phyloP scores from a whole-genome alignment of 2,888 invertebrate species.

The Mythimna vitellina region DNA sequence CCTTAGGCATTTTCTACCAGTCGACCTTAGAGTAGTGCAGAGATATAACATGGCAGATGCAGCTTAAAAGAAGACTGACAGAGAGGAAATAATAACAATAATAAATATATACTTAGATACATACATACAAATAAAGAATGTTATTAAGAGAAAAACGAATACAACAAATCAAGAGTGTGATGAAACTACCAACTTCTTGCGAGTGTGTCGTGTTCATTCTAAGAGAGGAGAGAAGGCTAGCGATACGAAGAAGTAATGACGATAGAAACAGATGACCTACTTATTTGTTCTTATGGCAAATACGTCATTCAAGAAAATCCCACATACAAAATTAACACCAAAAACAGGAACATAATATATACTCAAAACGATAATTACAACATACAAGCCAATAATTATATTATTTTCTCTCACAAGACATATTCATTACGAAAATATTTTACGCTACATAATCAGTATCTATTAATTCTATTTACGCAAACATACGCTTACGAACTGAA shows the following conservation, averaged over 20 bases:
- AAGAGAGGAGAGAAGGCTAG: too few species aligned
- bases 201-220: too few species aligned
- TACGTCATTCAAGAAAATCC: background rate
- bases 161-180: too few species aligned
- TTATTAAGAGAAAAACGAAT: too few species aligned
- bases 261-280: background rate
- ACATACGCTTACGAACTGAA: slow-evolving; percentile 37
- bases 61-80: too few species aligned
- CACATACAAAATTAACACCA: background rate
- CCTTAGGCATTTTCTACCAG: too few species aligned
- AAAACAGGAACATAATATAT: background rate
- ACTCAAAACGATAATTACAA: slow-evolving; percentile 12
- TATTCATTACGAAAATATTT: slow-evolving; percentile 41
- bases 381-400: slow-evolving; percentile 22
- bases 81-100: too few species aligned
- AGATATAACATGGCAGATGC: too few species aligned
- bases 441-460: slow-evolving; percentile 39
- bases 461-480: slow-evolving; percentile 64
- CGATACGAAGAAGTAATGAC: background rate
- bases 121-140: too few species aligned
- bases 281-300: background rate
- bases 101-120: too few species aligned
- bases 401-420: slow-evolving; percentile 32
- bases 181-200: too few species aligned
- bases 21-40: too few species aligned